Conservation (phyloP, 1,140 invertebrate species). For the Asbolus verrucosus region DNA sequence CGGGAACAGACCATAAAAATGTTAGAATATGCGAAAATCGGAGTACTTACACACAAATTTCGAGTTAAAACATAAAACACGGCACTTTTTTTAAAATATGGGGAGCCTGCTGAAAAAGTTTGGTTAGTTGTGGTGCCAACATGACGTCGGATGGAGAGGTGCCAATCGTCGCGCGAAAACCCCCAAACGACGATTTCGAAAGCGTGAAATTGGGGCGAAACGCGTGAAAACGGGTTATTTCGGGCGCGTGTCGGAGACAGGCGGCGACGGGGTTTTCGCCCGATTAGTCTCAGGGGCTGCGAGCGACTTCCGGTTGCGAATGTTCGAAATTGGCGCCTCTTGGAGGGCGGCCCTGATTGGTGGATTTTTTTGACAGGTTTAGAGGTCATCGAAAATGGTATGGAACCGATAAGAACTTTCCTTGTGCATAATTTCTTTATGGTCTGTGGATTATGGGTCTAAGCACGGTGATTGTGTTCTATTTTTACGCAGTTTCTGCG, state of each 20-base stretch:
- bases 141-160: too few species aligned
- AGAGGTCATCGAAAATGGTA: constrained; percentile 31
- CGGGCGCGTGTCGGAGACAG: too few species aligned
- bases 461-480: constrained; percentile 14
- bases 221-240: too few species aligned
- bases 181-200: too few species aligned
- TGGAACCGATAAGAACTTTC: constrained; percentile 33
- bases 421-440: constrained; percentile 27
- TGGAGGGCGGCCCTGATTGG: not conserved
- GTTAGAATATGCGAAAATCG: not conserved
- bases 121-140: constrained; percentile 6
- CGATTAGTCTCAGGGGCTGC: too few species aligned
- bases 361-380: constrained; percentile 15
- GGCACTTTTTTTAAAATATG: constrained; percentile 12
- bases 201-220: too few species aligned
- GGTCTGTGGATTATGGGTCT: constrained; percentile 31
- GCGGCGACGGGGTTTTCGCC: not conserved
- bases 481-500: not conserved
- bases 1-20: not conserved
- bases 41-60: constrained; percentile 4
- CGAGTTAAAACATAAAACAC: constrained; percentile 14
- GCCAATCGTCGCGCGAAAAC: too few species aligned
- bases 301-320: too few species aligned
- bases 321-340: constrained; percentile 9
- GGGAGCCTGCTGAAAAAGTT: constrained; percentile 3